Evolutionary conservation across 1,140 invertebrate species (phyloP), one percentile per base, ranked within the genome.

Genomic region (Schmidtea mediterranea): DNA sequence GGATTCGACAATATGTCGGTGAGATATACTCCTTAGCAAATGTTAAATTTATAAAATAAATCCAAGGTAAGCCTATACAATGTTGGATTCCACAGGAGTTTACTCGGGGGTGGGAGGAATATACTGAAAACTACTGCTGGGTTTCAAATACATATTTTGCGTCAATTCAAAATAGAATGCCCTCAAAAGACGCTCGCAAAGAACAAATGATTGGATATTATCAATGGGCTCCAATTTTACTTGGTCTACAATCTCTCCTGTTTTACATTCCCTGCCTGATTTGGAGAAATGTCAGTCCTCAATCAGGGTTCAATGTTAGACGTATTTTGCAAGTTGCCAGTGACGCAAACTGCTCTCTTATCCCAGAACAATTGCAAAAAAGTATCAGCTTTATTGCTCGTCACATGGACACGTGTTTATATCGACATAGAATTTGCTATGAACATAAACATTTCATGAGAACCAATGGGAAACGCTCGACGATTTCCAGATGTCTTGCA

Each of bases 181-280:
- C 62, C 1, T 54, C 55, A 15, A 54, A 59, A 49, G 53, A 56
- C 21, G 46, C 54, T 36, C 52, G 56, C 16, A 51, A 55, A 2
- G 52, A 55, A 43, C 57, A 59, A 22, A 58, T 57, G 37, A 57
- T 66, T 15, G 61, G 58, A 46, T 73, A 73, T 53, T 72, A 72
- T 54, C 70, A 72, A 53, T 72, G 71, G 71, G 67, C 71, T 6
- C 71, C 71, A 3, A 63, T 72, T 22, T 69, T 72, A 51, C 55
- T 72, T 13, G 54, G 71, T 18, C 58, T 71, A 1, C 69, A 72
- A 56, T 70, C 69, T 2, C 60, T 69, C 21, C 57, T 71, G 47
- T 73, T 72, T 55, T 71, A 72, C 53, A 49, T 71, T 49, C 71
- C 71, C 1, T 69, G 70, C 51, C 64, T 72, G 13, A 59, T 72